Percentiles rank a stretch among this genome's conserved stretches.
These are phyloP conservation scores for Habropoda laboriosa DNA, from an alignment of 1,140 invertebrate species.

Conservation along the genomic window DNA sequence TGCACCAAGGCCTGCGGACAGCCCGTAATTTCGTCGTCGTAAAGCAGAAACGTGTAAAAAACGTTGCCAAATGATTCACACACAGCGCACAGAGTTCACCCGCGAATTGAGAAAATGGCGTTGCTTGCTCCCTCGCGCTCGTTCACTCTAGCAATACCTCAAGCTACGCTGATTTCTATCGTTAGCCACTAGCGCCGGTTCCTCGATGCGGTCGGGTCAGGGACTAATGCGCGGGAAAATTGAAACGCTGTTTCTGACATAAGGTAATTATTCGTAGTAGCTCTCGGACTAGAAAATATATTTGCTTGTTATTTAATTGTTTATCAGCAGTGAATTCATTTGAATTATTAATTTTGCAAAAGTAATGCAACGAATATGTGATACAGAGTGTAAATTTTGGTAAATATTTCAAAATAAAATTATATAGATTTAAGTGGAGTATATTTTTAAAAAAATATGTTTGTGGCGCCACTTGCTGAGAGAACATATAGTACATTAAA, in stretches of 20 bases:
- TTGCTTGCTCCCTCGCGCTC: conserved; percentile 46
- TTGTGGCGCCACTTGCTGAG: conserved; percentile 21
- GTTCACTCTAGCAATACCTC: conserved; percentile 37
- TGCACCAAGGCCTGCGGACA: conserved; percentile 9
- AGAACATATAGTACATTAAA: not conserved
- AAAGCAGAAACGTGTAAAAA: conserved; percentile 14
- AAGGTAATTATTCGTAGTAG: too few species aligned
- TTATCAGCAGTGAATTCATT: not conserved
- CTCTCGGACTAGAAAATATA: not conserved
- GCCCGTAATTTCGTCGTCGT: conserved; percentile 23
- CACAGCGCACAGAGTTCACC: conserved; percentile 45
- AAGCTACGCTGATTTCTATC: conserved; percentile 37
- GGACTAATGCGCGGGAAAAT: conserved; percentile 15
- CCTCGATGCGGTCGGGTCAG: not conserved
- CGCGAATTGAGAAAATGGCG: conserved; percentile 61
- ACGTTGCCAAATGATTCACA: conserved; percentile 35
- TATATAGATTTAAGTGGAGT: not conserved
- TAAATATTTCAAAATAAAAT: not conserved
- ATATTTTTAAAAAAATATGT: not conserved
- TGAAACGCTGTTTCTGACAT: not conserved
- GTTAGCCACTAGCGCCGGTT: not conserved
- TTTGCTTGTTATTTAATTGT: too few species aligned
- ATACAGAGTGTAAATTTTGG: not conserved
- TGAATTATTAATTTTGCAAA: not conserved
- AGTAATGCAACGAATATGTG: not conserved